These are phyloP conservation scores for Rana temporaria DNA, from an alignment of 2,113 vertebrate genomes.

Conservation along the genomic window DNA sequence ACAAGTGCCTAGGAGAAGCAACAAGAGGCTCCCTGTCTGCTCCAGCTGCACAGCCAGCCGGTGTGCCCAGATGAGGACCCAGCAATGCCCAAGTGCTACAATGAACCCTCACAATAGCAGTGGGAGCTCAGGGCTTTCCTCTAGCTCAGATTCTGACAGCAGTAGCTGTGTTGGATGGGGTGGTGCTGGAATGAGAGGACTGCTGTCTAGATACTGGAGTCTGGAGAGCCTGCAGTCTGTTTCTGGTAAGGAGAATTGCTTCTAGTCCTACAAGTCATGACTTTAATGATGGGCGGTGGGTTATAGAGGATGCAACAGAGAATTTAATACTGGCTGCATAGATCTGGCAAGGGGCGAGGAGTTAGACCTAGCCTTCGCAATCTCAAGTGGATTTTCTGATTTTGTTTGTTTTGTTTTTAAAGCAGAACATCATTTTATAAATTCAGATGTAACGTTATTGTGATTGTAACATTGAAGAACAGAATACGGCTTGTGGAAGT, in stretches of 20 bases:
- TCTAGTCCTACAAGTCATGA: neutral
- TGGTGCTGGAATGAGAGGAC: constrained; percentile 82
- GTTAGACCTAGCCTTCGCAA: no score
- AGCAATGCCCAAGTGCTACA: constrained; percentile 80
- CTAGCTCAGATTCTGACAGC: constrained; percentile 88
- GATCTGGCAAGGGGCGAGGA: no score
- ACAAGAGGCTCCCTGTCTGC: constrained; percentile 45
- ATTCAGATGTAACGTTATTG: no score
- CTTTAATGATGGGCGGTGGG: no score
- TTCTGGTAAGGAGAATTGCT: constrained; percentile 80
- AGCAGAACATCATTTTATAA: no score
- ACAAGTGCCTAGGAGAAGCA: constrained; percentile 61
- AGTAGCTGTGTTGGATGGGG: constrained; percentile 82
- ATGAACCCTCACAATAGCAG: constrained; percentile 81
- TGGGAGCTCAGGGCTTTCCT: constrained; percentile 83
- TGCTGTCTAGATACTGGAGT: constrained; percentile 93
- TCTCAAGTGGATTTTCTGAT: no score
- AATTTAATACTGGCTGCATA: no score
- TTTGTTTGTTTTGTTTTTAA: no score
- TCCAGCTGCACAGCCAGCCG: constrained; percentile 23
- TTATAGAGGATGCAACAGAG: no score
- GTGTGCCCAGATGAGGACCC: constrained; percentile 80
- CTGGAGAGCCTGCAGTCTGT: constrained; percentile 94
- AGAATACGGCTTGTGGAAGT: no score
- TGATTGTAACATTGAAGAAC: no score